Conservation (phyloP, 2,113 vertebrate species). For the Caranx ignobilis region DNA sequence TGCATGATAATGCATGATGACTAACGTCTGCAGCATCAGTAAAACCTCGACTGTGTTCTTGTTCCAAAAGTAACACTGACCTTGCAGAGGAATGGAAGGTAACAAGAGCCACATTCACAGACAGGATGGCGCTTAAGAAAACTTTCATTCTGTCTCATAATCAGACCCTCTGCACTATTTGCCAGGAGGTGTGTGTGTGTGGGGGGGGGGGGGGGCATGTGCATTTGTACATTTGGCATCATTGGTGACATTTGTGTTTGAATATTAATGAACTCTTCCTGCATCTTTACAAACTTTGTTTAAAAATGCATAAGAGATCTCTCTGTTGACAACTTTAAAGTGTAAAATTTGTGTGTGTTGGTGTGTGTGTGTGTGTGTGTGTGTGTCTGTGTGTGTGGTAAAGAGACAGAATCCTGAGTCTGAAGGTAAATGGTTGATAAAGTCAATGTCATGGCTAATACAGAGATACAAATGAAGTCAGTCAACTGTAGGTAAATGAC, state of each 20-base stretch:
- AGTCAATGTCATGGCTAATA: slow-evolving; percentile 4
- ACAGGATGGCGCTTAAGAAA: slow-evolving; percentile 22
- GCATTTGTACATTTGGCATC: not conserved
- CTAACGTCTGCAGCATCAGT: slow-evolving; percentile 32
- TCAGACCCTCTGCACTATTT: not conserved
- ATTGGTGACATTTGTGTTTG: slow-evolving; percentile 9
- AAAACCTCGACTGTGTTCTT: slow-evolving; percentile 22
- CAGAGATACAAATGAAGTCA: slow-evolving; percentile 31
- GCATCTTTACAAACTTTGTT: not conserved
- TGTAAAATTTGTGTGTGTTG: not conserved
- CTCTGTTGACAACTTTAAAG: slow-evolving; percentile 14
- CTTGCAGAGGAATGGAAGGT: slow-evolving; percentile 57
- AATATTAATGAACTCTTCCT: slow-evolving; percentile 3
- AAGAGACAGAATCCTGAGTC: not conserved
- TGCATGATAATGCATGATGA: slow-evolving; percentile 35
- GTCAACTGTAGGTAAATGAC: slow-evolving; percentile 40
- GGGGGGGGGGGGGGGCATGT: not conserved
- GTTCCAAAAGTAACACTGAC: slow-evolving; percentile 30
- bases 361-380: slow-evolving; percentile 1
- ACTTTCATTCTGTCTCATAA: not conserved
- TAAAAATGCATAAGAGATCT: slow-evolving; percentile 11
- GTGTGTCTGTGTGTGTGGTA: not conserved
- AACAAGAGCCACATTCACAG: slow-evolving; percentile 54
- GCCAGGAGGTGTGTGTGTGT: not conserved
- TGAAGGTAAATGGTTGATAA: slow-evolving; percentile 34